Base-by-base conservation (phyloP, 2,113 vertebrate species). In the Rafetus swinhoei region DNA sequence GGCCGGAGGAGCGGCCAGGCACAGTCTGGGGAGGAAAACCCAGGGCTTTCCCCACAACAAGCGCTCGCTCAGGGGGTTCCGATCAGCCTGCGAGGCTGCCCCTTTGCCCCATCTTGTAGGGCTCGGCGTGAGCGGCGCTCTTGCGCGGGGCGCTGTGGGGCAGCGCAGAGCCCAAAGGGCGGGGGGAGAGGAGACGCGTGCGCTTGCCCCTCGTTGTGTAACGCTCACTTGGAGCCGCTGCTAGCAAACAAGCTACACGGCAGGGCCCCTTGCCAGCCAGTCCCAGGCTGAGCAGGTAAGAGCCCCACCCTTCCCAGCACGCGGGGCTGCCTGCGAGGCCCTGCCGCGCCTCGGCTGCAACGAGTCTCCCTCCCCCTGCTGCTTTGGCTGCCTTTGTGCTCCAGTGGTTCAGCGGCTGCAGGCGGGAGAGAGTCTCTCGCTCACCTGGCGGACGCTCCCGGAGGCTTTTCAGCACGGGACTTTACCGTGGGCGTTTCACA, bases 271-370 rank as follows among this genome's bases (percentile, higher is more conserved):
- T 15, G 86, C 56, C 65, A 76, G 53, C 72, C 52, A 77, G 52
- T 65, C n/a, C 24, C 77, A 3, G 52, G 85, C 81, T 8, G 27
- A 90, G 77, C 86, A 94, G 81, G 96, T 91, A 81, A 62, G 76
- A 83, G 56, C 45, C 83, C 25, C 39, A 6, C 79, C 81, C 77
- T 53, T 59, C 35, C 21, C 50, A 76, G 69, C 53, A 21, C 14
- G 27, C 53, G 7, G 59, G 93, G 50, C 88, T 54, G 39, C 83
- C 79, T 21, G 62, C 39, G n/a, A 27, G 55, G 65, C 81, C 35
- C 79, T 55, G 12, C 60, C 54, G 32, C 55, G 81, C 81, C 32
- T 81, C 59, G 19, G 60, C 39, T 16, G 9, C 35, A 25, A 35
- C 53, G 14, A 29, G 62, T 27, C 7, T 7, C 12, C 22, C 11